Evolutionary conservation across 2,797 vertebrate genomes (phyloP).

Genomic region (Sebastolobus altivelis): DNA sequence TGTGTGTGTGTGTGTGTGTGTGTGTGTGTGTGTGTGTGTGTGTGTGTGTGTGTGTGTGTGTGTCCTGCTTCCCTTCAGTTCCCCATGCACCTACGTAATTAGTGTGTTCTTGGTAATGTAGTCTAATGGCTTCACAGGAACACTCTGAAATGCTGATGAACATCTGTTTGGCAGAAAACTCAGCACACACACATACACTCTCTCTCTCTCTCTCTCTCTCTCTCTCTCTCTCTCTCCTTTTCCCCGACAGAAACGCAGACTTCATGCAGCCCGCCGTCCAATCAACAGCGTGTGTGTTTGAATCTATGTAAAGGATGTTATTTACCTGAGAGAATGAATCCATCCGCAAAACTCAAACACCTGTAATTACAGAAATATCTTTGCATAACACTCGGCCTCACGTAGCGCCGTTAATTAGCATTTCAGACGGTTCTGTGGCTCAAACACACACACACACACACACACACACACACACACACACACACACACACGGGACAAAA

Average conservation of each 20-base stretch:
- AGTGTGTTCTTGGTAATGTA: conserved; percentile 76
- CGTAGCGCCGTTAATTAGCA: conserved; percentile 25
- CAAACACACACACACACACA: conserved; percentile 15
- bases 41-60: conserved; percentile 20
- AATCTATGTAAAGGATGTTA: conserved; percentile 29
- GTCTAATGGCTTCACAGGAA: conserved; percentile 78
- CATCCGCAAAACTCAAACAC: conserved; percentile 33
- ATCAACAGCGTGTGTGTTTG: conserved; percentile 18
- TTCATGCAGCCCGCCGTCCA: not conserved
- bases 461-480: conserved; percentile 13
- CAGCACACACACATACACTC: not conserved
- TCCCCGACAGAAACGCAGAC: conserved; percentile 22
- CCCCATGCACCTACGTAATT: conserved; percentile 72
- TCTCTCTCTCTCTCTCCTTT: not conserved
- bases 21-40: not conserved
- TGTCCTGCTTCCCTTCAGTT: conserved; percentile 32
- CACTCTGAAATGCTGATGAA: conserved; percentile 82
- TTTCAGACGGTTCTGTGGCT: conserved; percentile 29
- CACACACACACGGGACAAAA: not conserved
- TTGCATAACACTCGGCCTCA: conserved; percentile 26
- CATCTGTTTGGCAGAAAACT: conserved; percentile 80
- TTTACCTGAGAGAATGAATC: conserved; percentile 37
- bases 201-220: not conserved
- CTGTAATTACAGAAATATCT: conserved; percentile 50
- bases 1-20: not conserved